Evolutionary conservation across 2,113 vertebrate species (phyloP).

Genomic region (Notiomystis cincta): DNA sequence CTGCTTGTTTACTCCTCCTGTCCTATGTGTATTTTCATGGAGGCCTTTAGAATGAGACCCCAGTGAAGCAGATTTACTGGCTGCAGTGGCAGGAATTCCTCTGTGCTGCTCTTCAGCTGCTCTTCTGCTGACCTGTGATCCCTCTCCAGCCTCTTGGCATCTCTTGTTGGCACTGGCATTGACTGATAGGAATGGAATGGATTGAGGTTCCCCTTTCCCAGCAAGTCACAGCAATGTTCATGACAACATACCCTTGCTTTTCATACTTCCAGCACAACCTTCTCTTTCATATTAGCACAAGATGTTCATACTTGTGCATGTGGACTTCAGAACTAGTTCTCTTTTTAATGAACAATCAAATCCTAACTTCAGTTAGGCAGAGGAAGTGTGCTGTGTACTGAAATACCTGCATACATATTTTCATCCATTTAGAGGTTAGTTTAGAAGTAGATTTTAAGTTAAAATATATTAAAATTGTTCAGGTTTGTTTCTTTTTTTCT

Average conservation of each 20-base stretch:
- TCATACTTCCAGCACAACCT: neutral
- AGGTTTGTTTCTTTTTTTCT: neutral
- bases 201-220: neutral
- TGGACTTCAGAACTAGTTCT: neutral
- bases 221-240: neutral
- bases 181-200: neutral
- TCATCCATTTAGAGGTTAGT: neutral
- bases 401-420: neutral
- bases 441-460: neutral
- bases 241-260: neutral
- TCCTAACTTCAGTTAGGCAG: neutral
- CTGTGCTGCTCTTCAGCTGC: neutral
- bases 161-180: neutral
- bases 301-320: neutral
- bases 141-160: neutral
- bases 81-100: neutral
- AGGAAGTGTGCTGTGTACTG: neutral
- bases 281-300: neutral
- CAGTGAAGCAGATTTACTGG: neutral
- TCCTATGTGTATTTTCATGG: neutral
- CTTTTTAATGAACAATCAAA: neutral
- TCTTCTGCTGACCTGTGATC: neutral
- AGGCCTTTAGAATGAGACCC: neutral
- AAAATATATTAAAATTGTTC: neutral
- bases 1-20: neutral